Base-by-base conservation (phyloP, 2,797 vertebrate genomes). In the Paramormyrops hopkinsi region DNA sequence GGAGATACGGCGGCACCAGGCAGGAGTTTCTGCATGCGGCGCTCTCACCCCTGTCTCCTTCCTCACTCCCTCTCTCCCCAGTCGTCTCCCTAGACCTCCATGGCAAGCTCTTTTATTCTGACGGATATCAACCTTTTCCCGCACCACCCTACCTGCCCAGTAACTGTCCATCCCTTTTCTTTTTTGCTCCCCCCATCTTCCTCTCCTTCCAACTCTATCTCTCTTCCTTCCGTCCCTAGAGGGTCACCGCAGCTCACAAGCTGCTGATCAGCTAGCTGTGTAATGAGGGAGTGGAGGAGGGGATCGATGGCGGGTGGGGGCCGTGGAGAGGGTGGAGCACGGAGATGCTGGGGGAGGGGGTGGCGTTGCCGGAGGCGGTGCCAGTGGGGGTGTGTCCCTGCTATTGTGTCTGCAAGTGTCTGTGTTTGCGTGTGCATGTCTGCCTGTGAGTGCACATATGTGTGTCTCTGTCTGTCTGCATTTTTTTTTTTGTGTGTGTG, bases 41-140 rank as follows among this genome's bases (percentile, higher is more conserved):
- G 89, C 90, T 89, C 82, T 91, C 90, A 76, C 90, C 8, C 3
- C 89, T 76, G 89, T 92, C 93, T 92, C 89, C 90, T 93, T 91
- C 90, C 88, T 90, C 90, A 89, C 90, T 92, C 46, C 22, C 59
- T 91, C 90, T 65, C 90, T 88, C 88, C 90, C 86, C 89, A 51
- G 50, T 37, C 62, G 46, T 50, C 48, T 48, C 7, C 41, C n/a
- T 90, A 19, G 6, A 1, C 17, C 86, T 54, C 25, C 37, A 41
- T 51, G 29, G 9, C 54, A n/a, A 1, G 9, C 33, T 14, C 19
- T 41, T 65, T 62, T 22, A 29, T 53, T 37, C 53, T 87, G 25
- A 37, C 17, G 7, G 82, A 46, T 50, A 84, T 22, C 48, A 25
- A 76, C 90, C 14, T 4, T 89, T 82, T 89, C 92, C 93, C 91